These are phyloP conservation scores for Tragelaphus strepsiceros DNA, from an alignment of 2,113 vertebrate genomes.

Conservation along the genomic window DNA sequence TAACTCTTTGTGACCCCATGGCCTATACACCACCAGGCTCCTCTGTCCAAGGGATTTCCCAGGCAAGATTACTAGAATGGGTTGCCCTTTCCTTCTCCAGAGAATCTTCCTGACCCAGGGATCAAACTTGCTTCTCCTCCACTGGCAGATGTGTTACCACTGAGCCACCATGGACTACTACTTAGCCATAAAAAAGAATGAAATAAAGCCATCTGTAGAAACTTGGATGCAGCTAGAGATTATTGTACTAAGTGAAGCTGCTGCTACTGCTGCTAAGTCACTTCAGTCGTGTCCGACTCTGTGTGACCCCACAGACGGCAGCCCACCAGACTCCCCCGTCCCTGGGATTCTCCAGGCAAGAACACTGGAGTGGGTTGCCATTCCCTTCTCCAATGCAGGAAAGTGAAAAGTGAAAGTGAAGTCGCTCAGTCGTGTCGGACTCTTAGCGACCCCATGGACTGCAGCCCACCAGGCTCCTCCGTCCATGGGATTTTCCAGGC, in stretches of 20 bases:
- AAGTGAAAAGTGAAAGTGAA: no score
- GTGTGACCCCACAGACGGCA: no score
- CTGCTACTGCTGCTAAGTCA: no score
- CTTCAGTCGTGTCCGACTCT: no score
- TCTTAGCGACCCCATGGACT: no score
- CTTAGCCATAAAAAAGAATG: background rate
- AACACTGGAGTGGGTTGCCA: no score
- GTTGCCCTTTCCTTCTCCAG: background rate
- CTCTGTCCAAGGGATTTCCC: background rate
- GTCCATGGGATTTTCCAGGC: no score
- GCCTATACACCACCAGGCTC: background rate
- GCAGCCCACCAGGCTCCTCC: no score
- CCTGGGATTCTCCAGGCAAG: no score
- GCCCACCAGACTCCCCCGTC: no score
- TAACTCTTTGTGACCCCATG: background rate
- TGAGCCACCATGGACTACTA: background rate
- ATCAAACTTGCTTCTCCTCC: background rate
- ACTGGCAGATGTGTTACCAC: background rate
- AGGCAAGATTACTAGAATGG: background rate
- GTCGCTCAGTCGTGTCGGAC: no score
- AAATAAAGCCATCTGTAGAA: background rate
- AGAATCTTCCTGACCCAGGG: background rate
- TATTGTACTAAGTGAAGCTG: background rate
- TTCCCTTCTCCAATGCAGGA: no score
- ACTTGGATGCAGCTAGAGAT: background rate